A percentile compares a stretch with the other conserved stretches of the same genome.
These are phyloP conservation scores for Trachymyrmex septentrionalis DNA, from an alignment of 1,140 invertebrate genomes.

Conservation along the genomic window DNA sequence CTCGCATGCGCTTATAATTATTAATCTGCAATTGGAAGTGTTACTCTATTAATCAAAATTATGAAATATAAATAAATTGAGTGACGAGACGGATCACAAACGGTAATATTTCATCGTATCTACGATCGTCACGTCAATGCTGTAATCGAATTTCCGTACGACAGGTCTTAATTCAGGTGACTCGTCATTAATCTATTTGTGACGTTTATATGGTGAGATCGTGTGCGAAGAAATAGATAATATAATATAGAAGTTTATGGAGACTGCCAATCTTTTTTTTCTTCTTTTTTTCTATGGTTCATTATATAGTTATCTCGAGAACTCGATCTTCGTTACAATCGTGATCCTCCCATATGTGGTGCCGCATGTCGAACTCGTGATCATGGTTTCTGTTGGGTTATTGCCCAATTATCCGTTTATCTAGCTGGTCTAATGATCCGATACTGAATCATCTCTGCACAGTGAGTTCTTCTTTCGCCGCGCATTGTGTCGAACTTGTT, in stretches of 20 bases:
- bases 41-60: conserved; percentile 4
- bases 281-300: conserved; percentile 28
- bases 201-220: neutral
- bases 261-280: neutral
- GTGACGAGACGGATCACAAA: neutral
- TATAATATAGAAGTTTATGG: conserved; percentile 19
- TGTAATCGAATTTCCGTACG: conserved; percentile 44
- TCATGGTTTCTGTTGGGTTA: conserved; percentile 70
- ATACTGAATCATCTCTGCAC: conserved; percentile 70
- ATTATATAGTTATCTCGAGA: conserved; percentile 62
- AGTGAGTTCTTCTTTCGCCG: conserved; percentile 30
- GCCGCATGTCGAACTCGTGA: conserved; percentile 67
- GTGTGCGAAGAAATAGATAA: neutral
- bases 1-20: neutral
- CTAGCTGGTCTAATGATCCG: conserved; percentile 65
- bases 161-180: conserved; percentile 14
- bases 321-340: conserved; percentile 63
- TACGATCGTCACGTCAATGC: conserved; percentile 6
- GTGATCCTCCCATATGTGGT: conserved; percentile 71
- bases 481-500: conserved; percentile 31
- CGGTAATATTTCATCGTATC: conserved; percentile 32
- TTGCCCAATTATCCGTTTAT: conserved; percentile 74
- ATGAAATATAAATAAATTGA: neutral
- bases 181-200: conserved; percentile 48
- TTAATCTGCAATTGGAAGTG: conserved; percentile 3